A percentile compares a stretch with the other conserved stretches of the same genome.
These are phyloP conservation scores for Chymomyza fuscimana DNA, from an alignment of 2,888 invertebrate genomes.

Conservation along the genomic window DNA sequence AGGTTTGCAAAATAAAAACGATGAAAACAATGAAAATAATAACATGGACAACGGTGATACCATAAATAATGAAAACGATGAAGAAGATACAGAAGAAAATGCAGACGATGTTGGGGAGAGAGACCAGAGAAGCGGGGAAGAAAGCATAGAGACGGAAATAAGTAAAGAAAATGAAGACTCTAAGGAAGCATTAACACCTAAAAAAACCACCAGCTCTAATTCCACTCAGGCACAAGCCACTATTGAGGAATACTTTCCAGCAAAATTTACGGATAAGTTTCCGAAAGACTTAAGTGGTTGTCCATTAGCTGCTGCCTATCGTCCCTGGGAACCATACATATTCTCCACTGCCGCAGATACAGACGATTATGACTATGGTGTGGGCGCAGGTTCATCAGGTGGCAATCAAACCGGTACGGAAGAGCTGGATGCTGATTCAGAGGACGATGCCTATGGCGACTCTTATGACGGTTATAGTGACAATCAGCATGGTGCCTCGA, in stretches of 20 bases:
- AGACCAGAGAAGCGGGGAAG: neutral
- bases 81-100: neutral
- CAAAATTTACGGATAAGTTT: constrained; percentile 73
- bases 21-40: neutral
- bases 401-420: neutral
- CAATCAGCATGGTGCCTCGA: neutral
- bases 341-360: constrained; percentile 42
- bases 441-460: constrained; percentile 30
- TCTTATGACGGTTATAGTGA: constrained; percentile 21
- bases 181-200: neutral
- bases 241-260: constrained; percentile 58
- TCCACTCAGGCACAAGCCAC: constrained; percentile 12
- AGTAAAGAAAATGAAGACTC: neutral
- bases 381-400: neutral
- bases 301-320: constrained; percentile 71
- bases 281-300: constrained; percentile 76
- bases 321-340: constrained; percentile 78
- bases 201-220: neutral
- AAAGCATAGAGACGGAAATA: neutral
- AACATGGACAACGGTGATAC: neutral
- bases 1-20: neutral
- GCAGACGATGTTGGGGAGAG: too few relatives aligned
- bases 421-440: constrained; percentile 19
- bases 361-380: constrained; percentile 26
- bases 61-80: constrained; percentile 1